A percentile compares a stretch with the other conserved stretches of the same genome.
phyloP scores from a whole-genome alignment of 2,113 vertebrate genomes.

The Cyrtonyx montezumae region DNA sequence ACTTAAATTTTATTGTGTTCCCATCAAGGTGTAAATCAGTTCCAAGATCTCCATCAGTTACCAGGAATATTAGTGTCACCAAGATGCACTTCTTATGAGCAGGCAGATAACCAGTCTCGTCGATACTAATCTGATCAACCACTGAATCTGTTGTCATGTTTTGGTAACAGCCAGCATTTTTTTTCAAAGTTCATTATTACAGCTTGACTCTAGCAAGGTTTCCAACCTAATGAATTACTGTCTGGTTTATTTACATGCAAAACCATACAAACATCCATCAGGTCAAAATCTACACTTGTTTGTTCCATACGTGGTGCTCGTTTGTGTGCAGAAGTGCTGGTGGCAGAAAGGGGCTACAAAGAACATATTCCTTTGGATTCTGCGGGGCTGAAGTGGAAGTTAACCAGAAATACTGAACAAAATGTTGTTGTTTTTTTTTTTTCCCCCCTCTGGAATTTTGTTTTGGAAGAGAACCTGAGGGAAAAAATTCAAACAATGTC shows the following conservation, averaged over 20 bases:
- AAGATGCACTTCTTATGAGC: neutral
- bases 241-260: neutral
- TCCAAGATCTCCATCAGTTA: neutral
- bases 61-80: neutral
- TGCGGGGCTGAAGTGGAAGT: slow-evolving; percentile 2
- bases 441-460: slow-evolving; percentile 53
- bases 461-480: slow-evolving; percentile 68
- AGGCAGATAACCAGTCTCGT: neutral
- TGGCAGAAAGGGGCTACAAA: neutral
- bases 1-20: neutral
- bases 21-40: neutral
- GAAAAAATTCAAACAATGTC: slow-evolving; percentile 67
- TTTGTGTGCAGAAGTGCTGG: neutral
- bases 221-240: neutral
- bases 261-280: neutral
- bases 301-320: neutral
- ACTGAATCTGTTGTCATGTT: neutral
- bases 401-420: neutral
- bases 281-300: neutral
- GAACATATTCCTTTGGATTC: neutral
- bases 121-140: slow-evolving; percentile 4
- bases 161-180: too few relatives aligned
- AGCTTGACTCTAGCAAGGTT: neutral
- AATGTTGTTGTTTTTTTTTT: neutral
- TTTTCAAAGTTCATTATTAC: neutral